Percentiles rank a stretch among this genome's conserved stretches.
Conservation (phyloP, 2,888 invertebrate species). For the Folsomia manolachei region DNA sequence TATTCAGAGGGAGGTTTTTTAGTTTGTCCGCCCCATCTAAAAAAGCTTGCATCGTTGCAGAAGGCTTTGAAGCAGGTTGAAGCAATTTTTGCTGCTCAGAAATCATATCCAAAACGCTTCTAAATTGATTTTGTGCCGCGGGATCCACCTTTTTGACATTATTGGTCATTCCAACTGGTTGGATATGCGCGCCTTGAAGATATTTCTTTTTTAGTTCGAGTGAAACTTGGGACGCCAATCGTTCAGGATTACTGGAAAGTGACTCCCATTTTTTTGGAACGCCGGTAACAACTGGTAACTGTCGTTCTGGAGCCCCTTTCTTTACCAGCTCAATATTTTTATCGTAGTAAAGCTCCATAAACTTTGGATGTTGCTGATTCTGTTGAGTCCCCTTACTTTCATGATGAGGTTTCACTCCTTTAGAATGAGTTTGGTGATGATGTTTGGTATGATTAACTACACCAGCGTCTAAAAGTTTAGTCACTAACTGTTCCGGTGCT, state of each 20-base stretch:
- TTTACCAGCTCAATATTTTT: constrained; percentile 41
- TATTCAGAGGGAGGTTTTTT: constrained; percentile 24
- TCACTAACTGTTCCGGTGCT: constrained; percentile 56
- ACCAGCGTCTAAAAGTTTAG: constrained; percentile 37
- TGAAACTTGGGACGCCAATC: constrained; percentile 81
- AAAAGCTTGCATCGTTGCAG: constrained; percentile 68
- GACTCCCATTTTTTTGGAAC: constrained; percentile 48
- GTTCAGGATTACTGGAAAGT: constrained; percentile 52
- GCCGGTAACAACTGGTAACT: constrained; percentile 44
- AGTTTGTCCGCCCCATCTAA: constrained; percentile 56
- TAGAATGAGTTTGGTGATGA: neutral
- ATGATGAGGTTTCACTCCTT: neutral
- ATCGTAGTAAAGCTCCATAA: constrained; percentile 20
- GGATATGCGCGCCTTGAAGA: constrained; percentile 68
- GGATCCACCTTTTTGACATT: constrained; percentile 71
- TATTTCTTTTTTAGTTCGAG: constrained; percentile 82
- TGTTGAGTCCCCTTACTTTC: constrained; percentile 6
- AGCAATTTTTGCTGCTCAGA: constrained; percentile 83
- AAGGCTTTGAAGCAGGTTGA: constrained; percentile 71
- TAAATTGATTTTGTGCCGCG: constrained; percentile 77
- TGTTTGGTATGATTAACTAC: constrained; percentile 37
- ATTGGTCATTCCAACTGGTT: constrained; percentile 62
- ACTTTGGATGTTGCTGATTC: neutral
- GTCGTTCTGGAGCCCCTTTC: constrained; percentile 38
- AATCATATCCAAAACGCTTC: constrained; percentile 78